A percentile compares a stretch with the other conserved stretches of the same genome.
These are phyloP conservation scores for Cataglyphis hispanica DNA, from an alignment of 1,140 invertebrate species.

Conservation along the genomic window DNA sequence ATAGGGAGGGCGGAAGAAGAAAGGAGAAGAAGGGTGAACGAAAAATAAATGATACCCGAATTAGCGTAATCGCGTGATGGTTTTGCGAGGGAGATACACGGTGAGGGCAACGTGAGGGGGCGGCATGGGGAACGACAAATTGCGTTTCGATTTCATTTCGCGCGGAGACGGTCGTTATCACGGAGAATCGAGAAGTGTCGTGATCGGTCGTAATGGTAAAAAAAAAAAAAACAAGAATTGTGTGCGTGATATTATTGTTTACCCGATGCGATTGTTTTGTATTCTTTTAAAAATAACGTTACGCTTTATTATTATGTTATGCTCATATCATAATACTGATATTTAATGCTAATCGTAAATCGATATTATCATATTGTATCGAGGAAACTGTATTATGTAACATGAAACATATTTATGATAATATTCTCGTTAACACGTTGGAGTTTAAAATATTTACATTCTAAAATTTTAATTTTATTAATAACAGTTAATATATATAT, in stretches of 20 bases:
- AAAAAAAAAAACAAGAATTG: background rate
- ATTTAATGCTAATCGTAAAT: constrained; percentile 40
- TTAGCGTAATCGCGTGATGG: constrained; percentile 86
- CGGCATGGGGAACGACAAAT: constrained; percentile 82
- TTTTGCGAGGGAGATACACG: constrained; percentile 83
- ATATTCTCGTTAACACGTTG: constrained; percentile 14
- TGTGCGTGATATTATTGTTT: constrained; percentile 2
- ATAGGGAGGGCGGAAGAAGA: constrained; percentile 73
- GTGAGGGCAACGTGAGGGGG: constrained; percentile 49
- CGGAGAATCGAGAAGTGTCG: constrained; percentile 32
- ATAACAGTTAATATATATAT: background rate
- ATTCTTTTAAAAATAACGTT: constrained; percentile 4
- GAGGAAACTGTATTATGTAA: constrained; percentile 26
- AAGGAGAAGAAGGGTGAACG: constrained; percentile 82
- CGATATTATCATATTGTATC: constrained; percentile 5
- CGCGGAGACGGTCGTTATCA: constrained; percentile 76
- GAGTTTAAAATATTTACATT: constrained; percentile 20
- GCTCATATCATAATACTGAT: background rate
- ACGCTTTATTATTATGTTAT: background rate
- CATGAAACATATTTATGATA: constrained; percentile 27
- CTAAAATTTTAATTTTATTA: background rate
- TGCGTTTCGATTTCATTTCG: constrained; percentile 86
- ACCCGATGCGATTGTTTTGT: background rate
- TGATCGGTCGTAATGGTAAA: background rate
- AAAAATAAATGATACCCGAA: constrained; percentile 86